A percentile compares a stretch with the other conserved stretches of the same genome.
phyloP scores from a whole-genome alignment of 2,797 vertebrate genomes.

The Nothura maculosa region DNA sequence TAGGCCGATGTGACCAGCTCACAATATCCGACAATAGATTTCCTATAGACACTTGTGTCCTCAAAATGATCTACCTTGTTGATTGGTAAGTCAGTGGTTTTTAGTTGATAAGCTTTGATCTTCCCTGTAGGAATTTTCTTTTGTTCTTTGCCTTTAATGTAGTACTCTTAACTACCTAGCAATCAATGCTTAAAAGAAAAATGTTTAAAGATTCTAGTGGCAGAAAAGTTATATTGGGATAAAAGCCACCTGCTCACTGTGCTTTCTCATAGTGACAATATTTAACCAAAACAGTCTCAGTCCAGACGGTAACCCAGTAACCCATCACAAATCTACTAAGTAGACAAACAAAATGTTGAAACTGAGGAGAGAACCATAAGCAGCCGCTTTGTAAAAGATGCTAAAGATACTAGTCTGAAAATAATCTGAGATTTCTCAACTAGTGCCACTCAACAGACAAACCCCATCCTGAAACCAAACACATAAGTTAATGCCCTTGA shows the following conservation, averaged over 20 bases:
- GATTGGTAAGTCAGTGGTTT: conserved; percentile 24
- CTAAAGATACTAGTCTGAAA: background rate
- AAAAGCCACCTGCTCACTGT: background rate
- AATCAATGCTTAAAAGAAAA: conserved; percentile 28
- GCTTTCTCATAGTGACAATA: background rate
- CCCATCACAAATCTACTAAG: background rate
- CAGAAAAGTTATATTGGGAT: background rate
- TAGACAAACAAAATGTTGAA: background rate
- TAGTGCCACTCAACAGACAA: background rate
- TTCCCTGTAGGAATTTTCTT: conserved; percentile 44
- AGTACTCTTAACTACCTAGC: background rate
- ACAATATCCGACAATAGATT: conserved; percentile 24
- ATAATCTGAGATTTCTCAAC: background rate
- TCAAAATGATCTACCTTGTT: background rate
- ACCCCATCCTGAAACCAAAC: background rate
- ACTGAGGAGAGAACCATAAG: background rate
- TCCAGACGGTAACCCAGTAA: background rate
- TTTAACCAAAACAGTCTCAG: background rate
- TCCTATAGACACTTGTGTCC: background rate
- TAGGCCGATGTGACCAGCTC: background rate
- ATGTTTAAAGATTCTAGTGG: background rate
- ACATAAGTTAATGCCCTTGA: background rate
- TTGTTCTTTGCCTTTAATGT: conserved; percentile 9
- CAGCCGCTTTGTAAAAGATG: background rate
- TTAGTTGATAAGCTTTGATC: conserved; percentile 47